Conservation (phyloP, 1,140 invertebrate genomes). For the Drosophila asahinai region DNA sequence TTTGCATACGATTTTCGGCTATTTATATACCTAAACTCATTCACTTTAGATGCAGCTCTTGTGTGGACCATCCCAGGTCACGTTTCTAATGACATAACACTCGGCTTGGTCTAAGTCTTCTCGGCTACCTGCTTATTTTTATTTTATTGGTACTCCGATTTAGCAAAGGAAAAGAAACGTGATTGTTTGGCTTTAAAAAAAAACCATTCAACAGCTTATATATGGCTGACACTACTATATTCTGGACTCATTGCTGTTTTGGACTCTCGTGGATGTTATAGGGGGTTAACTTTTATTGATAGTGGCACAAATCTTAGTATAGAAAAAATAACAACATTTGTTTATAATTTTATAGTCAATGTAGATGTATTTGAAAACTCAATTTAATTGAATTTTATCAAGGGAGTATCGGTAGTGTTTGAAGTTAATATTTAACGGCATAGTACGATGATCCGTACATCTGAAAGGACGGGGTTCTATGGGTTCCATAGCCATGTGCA, state of each 20-base stretch:
- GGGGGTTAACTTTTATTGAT: not conserved
- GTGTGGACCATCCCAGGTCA: conserved; percentile 7
- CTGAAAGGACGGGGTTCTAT: conserved; percentile 4
- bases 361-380: not conserved
- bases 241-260: not conserved
- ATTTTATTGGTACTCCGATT: not conserved
- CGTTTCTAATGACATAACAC: conserved; percentile 30
- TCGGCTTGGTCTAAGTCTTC: conserved; percentile 2
- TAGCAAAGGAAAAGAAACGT: conserved; percentile 10
- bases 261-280: not conserved
- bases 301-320: too few relatives aligned
- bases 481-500: not conserved
- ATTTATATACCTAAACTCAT: not conserved
- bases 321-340: not conserved
- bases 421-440: not conserved
- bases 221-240: not conserved
- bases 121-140: not conserved
- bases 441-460: conserved; percentile 8
- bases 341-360: too few relatives aligned
- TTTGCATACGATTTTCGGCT: too few relatives aligned
- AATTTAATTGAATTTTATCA: not conserved
- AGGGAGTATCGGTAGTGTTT: not conserved
- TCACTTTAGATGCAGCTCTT: conserved; percentile 8
- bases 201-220: not conserved
- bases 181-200: not conserved